These are phyloP conservation scores for Cyprinodon brontotheroides DNA, from an alignment of 2,113 vertebrate species.

Conservation along the genomic window DNA sequence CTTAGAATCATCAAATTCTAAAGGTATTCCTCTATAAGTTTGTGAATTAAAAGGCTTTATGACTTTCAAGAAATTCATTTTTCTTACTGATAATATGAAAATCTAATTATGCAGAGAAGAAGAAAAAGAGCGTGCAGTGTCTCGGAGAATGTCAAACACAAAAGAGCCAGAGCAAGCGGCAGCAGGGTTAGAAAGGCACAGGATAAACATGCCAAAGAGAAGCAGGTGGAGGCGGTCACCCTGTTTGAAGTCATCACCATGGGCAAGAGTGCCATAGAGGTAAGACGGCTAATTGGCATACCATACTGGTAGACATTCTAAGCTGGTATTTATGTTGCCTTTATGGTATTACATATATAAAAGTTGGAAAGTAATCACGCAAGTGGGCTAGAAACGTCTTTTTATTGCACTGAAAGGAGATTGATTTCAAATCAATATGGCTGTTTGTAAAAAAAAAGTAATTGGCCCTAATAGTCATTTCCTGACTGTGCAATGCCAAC, in stretches of 20 bases:
- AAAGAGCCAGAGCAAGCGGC: constrained; percentile 58
- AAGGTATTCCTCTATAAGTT: background rate
- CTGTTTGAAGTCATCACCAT: constrained; percentile 91
- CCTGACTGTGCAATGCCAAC: too few relatives aligned
- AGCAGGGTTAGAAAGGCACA: constrained; percentile 58
- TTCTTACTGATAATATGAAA: background rate
- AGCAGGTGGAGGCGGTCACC: constrained; percentile 84
- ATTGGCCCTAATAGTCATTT: too few relatives aligned
- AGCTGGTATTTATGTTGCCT: too few relatives aligned
- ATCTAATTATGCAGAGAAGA: constrained; percentile 66
- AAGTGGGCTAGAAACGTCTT: too few relatives aligned
- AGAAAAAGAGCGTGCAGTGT: constrained; percentile 71
- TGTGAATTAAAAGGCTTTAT: background rate
- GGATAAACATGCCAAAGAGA: constrained; percentile 64
- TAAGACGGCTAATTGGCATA: constrained; percentile 38
- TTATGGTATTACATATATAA: too few relatives aligned
- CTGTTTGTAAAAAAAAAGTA: too few relatives aligned
- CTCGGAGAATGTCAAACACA: constrained; percentile 81
- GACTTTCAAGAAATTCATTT: background rate
- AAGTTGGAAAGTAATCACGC: too few relatives aligned
- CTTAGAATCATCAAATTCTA: too few relatives aligned
- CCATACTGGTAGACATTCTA: background rate
- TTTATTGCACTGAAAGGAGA: too few relatives aligned
- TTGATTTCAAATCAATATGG: too few relatives aligned
- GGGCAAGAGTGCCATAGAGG: constrained; percentile 89